phyloP scores from a whole-genome alignment of 2,888 invertebrate genomes.

The Drosophila sordidula region DNA sequence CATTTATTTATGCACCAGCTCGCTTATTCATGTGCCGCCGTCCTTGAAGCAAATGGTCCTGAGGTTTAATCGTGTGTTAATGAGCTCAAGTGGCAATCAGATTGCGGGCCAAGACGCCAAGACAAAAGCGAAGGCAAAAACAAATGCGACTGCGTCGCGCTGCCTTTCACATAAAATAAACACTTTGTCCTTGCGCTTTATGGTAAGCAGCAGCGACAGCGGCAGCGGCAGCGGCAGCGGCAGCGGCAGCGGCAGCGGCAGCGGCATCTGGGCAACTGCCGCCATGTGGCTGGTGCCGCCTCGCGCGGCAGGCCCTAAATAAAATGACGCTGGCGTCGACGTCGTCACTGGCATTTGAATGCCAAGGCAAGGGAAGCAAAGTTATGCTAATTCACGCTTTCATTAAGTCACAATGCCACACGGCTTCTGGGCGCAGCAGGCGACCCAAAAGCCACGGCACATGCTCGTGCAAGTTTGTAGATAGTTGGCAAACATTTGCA shows the following conservation, averaged over 20 bases:
- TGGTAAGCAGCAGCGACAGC: conserved; percentile 6
- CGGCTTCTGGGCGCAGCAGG: conserved; percentile 14
- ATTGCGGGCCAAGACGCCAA: conserved; percentile 57
- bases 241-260: background rate
- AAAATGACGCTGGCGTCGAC: conserved; percentile 22
- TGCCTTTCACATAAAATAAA: conserved; percentile 62
- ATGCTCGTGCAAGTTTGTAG: conserved; percentile 51
- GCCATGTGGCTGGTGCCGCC: conserved; percentile 12
- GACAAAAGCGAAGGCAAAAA: conserved; percentile 33
- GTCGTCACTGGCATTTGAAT: conserved; percentile 31
- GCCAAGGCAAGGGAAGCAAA: conserved; percentile 42
- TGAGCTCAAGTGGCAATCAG: conserved; percentile 77
- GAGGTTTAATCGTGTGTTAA: conserved; percentile 77
- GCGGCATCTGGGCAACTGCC: background rate
- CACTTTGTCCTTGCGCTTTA: conserved; percentile 66
- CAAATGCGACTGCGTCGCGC: conserved; percentile 29
- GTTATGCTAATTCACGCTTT: conserved; percentile 77
- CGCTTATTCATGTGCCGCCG: conserved; percentile 28
- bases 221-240: too few species aligned
- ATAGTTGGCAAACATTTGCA: conserved; percentile 73
- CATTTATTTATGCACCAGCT: conserved; percentile 52
- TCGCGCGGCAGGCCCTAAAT: conserved; percentile 10
- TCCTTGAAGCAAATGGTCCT: conserved; percentile 59
- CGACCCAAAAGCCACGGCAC: conserved; percentile 25
- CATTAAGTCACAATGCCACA: conserved; percentile 66